Base-by-base conservation (phyloP, 2,797 vertebrate species). In the Darevskia mixta region DNA sequence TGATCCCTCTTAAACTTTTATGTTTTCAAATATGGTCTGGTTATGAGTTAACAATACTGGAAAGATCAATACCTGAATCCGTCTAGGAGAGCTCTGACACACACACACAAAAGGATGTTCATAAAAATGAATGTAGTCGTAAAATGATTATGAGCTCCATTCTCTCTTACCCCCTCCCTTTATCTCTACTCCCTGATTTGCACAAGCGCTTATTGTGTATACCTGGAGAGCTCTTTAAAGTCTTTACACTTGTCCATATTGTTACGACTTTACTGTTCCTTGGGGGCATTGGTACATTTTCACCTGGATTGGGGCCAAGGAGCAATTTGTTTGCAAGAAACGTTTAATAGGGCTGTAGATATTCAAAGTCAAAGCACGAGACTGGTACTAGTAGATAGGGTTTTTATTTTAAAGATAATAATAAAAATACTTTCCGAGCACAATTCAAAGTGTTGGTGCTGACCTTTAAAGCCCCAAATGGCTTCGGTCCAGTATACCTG, bases 51-150 rank as follows among this genome's bases (percentile, higher is more conserved):
- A 96, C 95, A 95, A 94, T 95, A 95, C 94, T 96, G 93, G 91
- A 91, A 94, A 92, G 95, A 96, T 97, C 96, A 94, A 96, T 97
- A 96, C 89, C 88, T 94, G 95, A 91, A 92, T 92, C 94, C 93
- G 93, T 94, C 92, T 95, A 88, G 89, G 82, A 88, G 87, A 94
- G 92, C 92, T 95, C 93, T n/a, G 78, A 41, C 41, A 84, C 29
- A 55, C 49, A 55, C 49, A 55, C 49, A 43, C 55, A 88, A 92
- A 95, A 95, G 93, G 91, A 92, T 95, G 95, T 96, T 96, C 94
- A 95, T 97, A 97, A 97, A 97, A 96, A 90, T 92, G 95, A 95
- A 96, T 96, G 96, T 95, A 95, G 91, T 94, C 92, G 89, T 97
- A 96, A 97, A 96, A 95, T 93, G 89, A 95, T 95, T 94, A 96